Percentiles rank a stretch among this genome's conserved stretches.
phyloP scores from a whole-genome alignment of 2,113 vertebrate genomes.

The Mormyrus iriodes region DNA sequence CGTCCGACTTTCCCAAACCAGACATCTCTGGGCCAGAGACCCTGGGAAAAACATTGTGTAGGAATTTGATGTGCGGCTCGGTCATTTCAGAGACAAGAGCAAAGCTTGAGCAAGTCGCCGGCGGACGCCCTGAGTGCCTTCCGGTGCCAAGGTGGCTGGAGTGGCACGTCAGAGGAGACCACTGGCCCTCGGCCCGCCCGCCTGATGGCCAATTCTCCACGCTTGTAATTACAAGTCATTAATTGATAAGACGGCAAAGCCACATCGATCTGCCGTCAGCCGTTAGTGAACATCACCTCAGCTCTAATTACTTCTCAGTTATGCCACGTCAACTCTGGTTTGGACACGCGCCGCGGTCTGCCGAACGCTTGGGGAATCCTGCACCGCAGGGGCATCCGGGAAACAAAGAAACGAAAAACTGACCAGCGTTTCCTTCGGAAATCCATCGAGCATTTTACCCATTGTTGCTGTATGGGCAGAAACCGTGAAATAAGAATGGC shows the following conservation, averaged over 20 bases:
- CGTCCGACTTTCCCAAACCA: neutral
- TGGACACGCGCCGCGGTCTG: slow-evolving; percentile 24
- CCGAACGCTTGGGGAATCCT: neutral
- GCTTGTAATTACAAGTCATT: slow-evolving; percentile 68
- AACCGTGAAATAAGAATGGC: neutral
- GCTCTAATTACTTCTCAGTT: slow-evolving; percentile 62
- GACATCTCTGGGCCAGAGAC: neutral
- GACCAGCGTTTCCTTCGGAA: neutral
- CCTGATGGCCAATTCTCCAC: slow-evolving; percentile 53
- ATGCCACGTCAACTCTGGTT: slow-evolving; percentile 56
- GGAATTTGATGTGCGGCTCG: neutral
- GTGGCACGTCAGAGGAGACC: slow-evolving; percentile 8
- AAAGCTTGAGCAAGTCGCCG: neutral
- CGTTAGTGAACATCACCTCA: slow-evolving; percentile 32
- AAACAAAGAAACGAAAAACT: neutral
- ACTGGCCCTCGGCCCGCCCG: slow-evolving; percentile 27
- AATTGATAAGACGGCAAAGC: slow-evolving; percentile 71
- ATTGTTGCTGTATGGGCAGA: neutral
- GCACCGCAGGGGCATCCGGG: neutral
- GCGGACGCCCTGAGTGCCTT: neutral
- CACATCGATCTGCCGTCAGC: slow-evolving; percentile 66
- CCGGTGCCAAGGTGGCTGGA: neutral
- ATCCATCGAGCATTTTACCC: neutral
- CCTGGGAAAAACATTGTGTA: neutral
- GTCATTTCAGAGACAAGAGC: neutral